These are phyloP conservation scores for Ennomos quercinarius DNA, from an alignment of 2,888 invertebrate genomes.

Conservation along the genomic window DNA sequence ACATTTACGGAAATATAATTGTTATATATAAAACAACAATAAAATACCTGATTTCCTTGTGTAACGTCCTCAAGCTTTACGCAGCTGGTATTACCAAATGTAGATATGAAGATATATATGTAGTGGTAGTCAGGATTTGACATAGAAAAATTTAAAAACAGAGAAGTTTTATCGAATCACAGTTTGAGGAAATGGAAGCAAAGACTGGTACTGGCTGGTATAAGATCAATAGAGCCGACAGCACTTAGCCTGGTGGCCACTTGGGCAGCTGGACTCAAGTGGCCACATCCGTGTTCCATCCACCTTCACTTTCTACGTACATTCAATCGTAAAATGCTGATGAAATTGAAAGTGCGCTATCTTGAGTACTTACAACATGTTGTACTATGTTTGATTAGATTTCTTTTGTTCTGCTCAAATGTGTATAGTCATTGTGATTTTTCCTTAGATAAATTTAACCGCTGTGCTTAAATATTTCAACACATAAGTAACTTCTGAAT, in stretches of 20 bases:
- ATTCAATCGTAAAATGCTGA: slow-evolving; percentile 47
- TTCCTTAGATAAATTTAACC: not conserved
- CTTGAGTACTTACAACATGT: slow-evolving; percentile 12
- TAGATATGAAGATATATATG: too few species aligned
- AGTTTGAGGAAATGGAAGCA: slow-evolving; percentile 16
- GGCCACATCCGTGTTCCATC: slow-evolving; percentile 47
- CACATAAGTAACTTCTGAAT: too few species aligned
- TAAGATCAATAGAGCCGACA: slow-evolving; percentile 40
- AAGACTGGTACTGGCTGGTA: not conserved
- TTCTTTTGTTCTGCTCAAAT: slow-evolving; percentile 8
- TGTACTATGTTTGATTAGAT: slow-evolving; percentile 24
- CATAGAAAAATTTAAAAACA: too few species aligned
- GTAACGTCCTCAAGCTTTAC: too few species aligned
- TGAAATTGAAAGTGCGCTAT: slow-evolving; percentile 55
- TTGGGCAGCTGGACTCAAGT: slow-evolving; percentile 53
- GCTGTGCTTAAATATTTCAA: too few species aligned
- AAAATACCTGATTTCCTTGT: too few species aligned
- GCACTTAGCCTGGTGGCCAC: slow-evolving; percentile 43
- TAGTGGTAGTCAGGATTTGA: too few species aligned
- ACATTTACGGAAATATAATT: too few species aligned
- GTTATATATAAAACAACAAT: too few species aligned
- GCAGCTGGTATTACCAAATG: too few species aligned
- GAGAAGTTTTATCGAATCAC: not conserved
- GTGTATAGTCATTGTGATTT: slow-evolving; percentile 13
- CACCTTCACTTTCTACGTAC: slow-evolving; percentile 61